Percentiles rank a stretch among this genome's conserved stretches.
phyloP scores from a whole-genome alignment of 1,140 invertebrate genomes.

The Hycleus cichorii region DNA sequence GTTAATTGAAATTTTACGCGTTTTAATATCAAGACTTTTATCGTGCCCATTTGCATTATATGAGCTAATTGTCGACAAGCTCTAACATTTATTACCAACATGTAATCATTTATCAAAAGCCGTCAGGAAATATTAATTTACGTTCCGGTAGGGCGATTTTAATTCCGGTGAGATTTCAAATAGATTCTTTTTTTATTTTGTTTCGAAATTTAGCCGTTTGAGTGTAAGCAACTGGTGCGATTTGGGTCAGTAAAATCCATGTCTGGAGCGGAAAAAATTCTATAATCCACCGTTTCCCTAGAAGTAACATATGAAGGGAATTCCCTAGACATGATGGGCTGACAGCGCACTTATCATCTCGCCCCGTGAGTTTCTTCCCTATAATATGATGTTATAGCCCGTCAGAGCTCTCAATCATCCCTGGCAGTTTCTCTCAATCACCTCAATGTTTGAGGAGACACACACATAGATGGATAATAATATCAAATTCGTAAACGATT shows the following conservation, averaged over 20 bases:
- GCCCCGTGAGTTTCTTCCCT: slow-evolving; percentile 23
- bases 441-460: slow-evolving; percentile 7
- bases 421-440: slow-evolving; percentile 31
- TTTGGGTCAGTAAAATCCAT: too few species aligned
- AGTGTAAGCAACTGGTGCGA: too few species aligned
- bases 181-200: too few species aligned
- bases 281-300: background rate
- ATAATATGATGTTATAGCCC: slow-evolving; percentile 40
- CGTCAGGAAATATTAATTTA: slow-evolving; percentile 16
- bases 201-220: too few species aligned
- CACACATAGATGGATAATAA: background rate
- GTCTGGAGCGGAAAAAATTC: too few species aligned
- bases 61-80: slow-evolving; percentile 15
- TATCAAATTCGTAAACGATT: background rate
- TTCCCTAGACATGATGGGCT: slow-evolving; percentile 29
- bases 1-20: slow-evolving; percentile 5
- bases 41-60: slow-evolving; percentile 15
- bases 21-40: slow-evolving; percentile 5
- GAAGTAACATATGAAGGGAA: slow-evolving; percentile 23
- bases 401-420: slow-evolving; percentile 38
- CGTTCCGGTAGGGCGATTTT: background rate
- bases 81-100: slow-evolving; percentile 6
- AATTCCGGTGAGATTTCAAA: too few species aligned
- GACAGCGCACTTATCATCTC: slow-evolving; percentile 36
- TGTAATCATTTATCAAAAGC: slow-evolving; percentile 16